Conservation (phyloP, 2,797 vertebrate genomes). For the Dallia pectoralis region DNA sequence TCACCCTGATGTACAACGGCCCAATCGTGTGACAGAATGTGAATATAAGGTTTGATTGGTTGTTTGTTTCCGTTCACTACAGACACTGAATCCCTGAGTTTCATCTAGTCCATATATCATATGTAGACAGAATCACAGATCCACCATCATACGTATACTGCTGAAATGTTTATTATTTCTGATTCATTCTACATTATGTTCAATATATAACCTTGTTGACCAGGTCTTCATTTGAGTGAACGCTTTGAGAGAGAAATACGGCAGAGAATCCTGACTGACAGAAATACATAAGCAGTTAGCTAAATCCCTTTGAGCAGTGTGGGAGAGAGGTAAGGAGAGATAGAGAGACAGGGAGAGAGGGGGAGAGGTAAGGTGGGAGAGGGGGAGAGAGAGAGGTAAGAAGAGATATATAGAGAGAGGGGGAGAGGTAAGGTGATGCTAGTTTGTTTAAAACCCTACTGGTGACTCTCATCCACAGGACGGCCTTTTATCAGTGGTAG, state of each 20-base stretch:
- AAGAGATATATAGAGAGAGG: background rate
- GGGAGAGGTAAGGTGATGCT: background rate
- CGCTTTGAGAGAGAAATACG: background rate
- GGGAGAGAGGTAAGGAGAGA: background rate
- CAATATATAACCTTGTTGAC: background rate
- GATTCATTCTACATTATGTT: background rate
- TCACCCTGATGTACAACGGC: slow-evolving; percentile 40
- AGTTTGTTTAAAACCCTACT: slow-evolving; percentile 1
- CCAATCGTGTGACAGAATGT: slow-evolving; percentile 32
- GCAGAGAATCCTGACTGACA: background rate
- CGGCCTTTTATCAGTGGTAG: slow-evolving; percentile 6
- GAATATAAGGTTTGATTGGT: slow-evolving; percentile 55
- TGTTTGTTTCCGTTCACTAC: slow-evolving; percentile 57
- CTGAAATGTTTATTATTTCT: background rate
- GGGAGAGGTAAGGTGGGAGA: background rate
- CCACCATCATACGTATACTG: slow-evolving; percentile 35
- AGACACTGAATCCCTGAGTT: slow-evolving; percentile 59
- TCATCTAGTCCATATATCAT: slow-evolving; percentile 50
- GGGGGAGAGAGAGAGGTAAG: background rate
- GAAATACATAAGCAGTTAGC: slow-evolving; percentile 1
- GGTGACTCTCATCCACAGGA: slow-evolving; percentile 9
- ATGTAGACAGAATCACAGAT: slow-evolving; percentile 56
- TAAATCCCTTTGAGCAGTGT: background rate
- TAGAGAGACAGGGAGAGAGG: background rate
- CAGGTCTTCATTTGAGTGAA: background rate